phyloP scores from a whole-genome alignment of 2,888 invertebrate species.

The Cephus rjabovi region DNA sequence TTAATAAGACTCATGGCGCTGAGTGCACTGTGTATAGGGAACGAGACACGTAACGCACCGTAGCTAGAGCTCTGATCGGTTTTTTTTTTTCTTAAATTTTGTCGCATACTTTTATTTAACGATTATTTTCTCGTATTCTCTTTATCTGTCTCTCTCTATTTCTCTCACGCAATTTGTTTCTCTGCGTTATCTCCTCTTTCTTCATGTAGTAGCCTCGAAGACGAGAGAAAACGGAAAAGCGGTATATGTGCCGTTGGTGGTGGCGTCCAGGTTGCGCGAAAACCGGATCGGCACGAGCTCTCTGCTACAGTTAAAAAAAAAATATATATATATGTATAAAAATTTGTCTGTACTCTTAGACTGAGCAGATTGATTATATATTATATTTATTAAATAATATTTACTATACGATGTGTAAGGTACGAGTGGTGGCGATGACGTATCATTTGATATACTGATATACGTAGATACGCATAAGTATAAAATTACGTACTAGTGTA shows the following conservation, averaged over 20 bases:
- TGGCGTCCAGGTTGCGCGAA: not conserved
- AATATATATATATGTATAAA: not conserved
- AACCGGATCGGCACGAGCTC: not conserved
- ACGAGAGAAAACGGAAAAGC: not conserved
- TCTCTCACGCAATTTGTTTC: not conserved
- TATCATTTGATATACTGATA: not conserved
- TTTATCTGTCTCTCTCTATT: conserved; percentile 12
- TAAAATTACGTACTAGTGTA: not conserved
- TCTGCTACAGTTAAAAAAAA: not conserved
- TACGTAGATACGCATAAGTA: not conserved
- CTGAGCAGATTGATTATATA: not conserved
- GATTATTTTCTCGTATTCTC: conserved; percentile 3
- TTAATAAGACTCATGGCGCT: not conserved
- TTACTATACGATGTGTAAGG: not conserved
- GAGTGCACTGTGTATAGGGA: not conserved
- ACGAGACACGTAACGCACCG: not conserved
- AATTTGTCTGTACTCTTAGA: not conserved
- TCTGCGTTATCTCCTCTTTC: not conserved
- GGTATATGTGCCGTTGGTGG: not conserved
- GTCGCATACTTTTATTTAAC: not conserved
- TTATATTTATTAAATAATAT: not conserved
- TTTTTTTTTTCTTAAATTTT: not conserved
- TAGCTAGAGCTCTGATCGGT: not conserved
- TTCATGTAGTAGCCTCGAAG: not conserved
- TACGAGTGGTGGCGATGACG: not conserved